Evolutionary conservation across 2,888 invertebrate species (phyloP).

Genomic region (Drosophila formosana): DNA sequence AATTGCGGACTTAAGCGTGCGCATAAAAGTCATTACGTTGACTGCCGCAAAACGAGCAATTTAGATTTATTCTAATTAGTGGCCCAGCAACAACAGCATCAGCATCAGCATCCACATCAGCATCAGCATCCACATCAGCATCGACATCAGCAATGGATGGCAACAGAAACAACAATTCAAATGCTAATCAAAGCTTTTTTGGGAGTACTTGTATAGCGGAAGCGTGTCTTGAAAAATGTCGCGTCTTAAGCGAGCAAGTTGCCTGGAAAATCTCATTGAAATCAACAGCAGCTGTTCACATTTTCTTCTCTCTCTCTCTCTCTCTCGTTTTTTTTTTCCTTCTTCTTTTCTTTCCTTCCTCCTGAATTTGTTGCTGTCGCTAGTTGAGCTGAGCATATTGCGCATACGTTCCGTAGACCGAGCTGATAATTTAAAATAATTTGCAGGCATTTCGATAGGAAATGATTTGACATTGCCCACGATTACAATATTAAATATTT

Average conservation of each 20-base stretch:
- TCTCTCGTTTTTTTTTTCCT: neutral
- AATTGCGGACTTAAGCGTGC: constrained; percentile 78
- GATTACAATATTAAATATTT: constrained; percentile 14
- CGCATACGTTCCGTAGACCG: constrained; percentile 23
- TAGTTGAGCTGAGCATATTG: constrained; percentile 21
- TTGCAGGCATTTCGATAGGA: constrained; percentile 34
- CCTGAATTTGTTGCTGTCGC: neutral
- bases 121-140: constrained; percentile 6
- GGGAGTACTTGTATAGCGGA: constrained; percentile 13
- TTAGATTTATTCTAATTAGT: constrained; percentile 79
- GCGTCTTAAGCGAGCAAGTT: constrained; percentile 71
- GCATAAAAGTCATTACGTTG: constrained; percentile 77
- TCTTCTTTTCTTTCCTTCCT: neutral
- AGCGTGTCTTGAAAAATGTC: constrained; percentile 70
- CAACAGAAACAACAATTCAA: constrained; percentile 49
- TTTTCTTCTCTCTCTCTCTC: constrained; percentile 13
- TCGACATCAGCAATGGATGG: constrained; percentile 4
- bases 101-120: constrained; percentile 14
- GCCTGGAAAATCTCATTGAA: constrained; percentile 69
- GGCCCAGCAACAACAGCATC: constrained; percentile 27
- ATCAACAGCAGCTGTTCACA: constrained; percentile 52
- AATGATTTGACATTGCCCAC: constrained; percentile 22
- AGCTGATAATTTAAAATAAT: constrained; percentile 43
- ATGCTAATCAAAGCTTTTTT: constrained; percentile 70
- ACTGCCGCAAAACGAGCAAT: constrained; percentile 78